A percentile compares a stretch with the other conserved stretches of the same genome.
phyloP scores from a whole-genome alignment of 2,797 vertebrate species.

The Alcedo quadribrachys region DNA sequence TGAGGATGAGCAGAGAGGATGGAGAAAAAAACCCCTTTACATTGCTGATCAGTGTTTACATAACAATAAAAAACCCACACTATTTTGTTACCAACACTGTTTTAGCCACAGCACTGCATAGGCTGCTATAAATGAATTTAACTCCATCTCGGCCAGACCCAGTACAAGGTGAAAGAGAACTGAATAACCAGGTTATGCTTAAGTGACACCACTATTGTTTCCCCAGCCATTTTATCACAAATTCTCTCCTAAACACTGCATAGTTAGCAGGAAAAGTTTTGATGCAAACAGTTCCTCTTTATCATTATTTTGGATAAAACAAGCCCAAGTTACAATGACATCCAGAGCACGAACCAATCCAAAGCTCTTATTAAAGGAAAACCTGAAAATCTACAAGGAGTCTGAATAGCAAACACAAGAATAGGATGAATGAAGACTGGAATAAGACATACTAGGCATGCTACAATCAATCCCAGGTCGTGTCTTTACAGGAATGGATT shows the following conservation, averaged over 20 bases:
- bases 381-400: background rate
- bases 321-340: background rate
- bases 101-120: background rate
- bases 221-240: background rate
- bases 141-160: background rate
- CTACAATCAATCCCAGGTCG: background rate
- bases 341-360: background rate
- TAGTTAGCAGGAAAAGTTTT: background rate
- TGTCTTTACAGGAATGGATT: background rate
- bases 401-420: background rate
- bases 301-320: background rate
- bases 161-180: background rate
- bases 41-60: background rate
- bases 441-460: background rate
- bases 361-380: background rate
- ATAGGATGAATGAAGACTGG: background rate
- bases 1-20: rapidly evolving
- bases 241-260: background rate
- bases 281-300: background rate
- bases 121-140: background rate
- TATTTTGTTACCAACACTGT: background rate
- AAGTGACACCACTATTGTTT: background rate
- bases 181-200: background rate
- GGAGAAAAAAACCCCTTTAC: background rate
- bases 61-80: background rate